Base-by-base conservation (phyloP, 2,888 invertebrate genomes). In the Bombylius discolor region DNA sequence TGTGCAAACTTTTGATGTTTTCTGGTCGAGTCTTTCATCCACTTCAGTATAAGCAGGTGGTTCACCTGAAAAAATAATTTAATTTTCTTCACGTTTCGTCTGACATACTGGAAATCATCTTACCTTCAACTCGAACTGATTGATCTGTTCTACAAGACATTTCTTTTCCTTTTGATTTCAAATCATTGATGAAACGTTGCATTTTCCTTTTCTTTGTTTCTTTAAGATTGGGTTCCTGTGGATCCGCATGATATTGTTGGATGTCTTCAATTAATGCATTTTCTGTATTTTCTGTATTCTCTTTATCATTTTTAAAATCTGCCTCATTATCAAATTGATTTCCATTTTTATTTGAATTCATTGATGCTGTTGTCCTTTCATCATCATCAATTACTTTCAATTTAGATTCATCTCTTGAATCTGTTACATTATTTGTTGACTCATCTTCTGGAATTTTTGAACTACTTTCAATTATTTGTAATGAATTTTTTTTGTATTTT, bases 361-460 rank as follows among this genome's bases (percentile, higher is more conserved):
- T 70, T 0, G 72, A 73, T 5, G 72, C 72, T 3, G 73, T 73
- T 11, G 72, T 73, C 1, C 71, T 64, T 56, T 73, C 73, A 56
- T 73, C 72, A 14, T 64, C 64, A 33, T 64, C 64, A 8, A 46
- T 44, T 5, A 48, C 49, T 42, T 58, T 56, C 42, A 52, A 31
- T 53, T 56, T 58, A 4, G 48, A 45, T 8, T 56, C 58, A 32
- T 47, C 14, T 59, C 53, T 4, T 57, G 53, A 7, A 57, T 60
- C 44, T 54, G 54, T 3, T 46, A 11, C 11, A 42, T 42, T 6
- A 42, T 42, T 11, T 9, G 9, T 36, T 6, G 7, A 6, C 5
- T 42, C 39, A 11, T 11, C 1, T 11, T 8, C 5, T 4, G 11
- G 4, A 11, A 2, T 42, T 42, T 8, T 4, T 11, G 8, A 8